phyloP scores from a whole-genome alignment of 2,113 vertebrate genomes.

The Labeo rohita region DNA sequence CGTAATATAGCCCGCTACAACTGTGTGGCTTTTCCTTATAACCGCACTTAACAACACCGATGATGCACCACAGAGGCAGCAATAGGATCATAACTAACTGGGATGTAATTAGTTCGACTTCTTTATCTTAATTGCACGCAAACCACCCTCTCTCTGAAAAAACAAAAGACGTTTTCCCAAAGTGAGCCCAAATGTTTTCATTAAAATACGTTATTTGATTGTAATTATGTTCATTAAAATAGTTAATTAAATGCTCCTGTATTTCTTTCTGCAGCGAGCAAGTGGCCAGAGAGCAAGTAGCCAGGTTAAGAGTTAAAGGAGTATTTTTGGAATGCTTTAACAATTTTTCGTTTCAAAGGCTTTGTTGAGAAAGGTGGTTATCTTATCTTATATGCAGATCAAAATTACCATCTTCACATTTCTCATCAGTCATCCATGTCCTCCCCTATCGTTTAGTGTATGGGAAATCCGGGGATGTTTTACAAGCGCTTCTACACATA shows the following conservation, averaged over 20 bases:
- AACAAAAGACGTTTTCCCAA: background rate
- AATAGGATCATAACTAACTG: background rate
- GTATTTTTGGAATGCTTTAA: background rate
- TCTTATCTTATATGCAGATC: background rate
- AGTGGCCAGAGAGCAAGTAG: background rate
- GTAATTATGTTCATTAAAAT: background rate
- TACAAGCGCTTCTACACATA: background rate
- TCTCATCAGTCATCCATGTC: background rate
- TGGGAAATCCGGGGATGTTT: slow-evolving; percentile 15
- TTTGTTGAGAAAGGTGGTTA: background rate
- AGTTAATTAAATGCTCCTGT: background rate
- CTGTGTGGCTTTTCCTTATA: slow-evolving; percentile 20
- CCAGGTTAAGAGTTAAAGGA: background rate
- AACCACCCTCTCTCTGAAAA: background rate
- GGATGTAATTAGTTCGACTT: slow-evolving; percentile 14
- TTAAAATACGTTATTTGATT: background rate
- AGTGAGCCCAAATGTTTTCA: background rate
- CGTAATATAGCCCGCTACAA: background rate
- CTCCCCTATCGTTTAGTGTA: background rate
- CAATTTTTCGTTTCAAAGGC: background rate
- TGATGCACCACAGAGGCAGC: background rate
- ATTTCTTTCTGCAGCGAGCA: too few relatives aligned
- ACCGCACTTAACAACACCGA: background rate
- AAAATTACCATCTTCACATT: background rate
- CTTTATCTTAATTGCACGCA: slow-evolving; percentile 5